Evolutionary conservation across 2,888 invertebrate species (phyloP), one percentile per base, ranked within the genome.

Genomic region (Aphidoletes aphidimyza): DNA sequence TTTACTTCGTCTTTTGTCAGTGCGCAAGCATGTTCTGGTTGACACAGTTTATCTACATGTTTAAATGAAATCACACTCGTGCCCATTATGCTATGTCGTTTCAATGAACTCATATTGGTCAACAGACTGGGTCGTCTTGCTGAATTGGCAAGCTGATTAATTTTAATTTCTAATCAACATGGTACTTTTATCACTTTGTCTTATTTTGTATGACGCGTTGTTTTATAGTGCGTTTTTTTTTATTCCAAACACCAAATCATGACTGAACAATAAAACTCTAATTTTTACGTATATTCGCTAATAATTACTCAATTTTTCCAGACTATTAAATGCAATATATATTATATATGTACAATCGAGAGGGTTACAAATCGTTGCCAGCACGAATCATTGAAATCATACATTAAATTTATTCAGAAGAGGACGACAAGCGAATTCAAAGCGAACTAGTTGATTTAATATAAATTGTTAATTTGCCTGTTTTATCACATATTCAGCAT

Each of bases 401-500:
- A 22, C 2, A 11, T n/a, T 54, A 22, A 22, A 54, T 54, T 69
- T 26, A 69, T 30, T 34, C 11, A 5, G 3, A 54, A 26, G 26
- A 2, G 22, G 54, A 0, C n/a, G 3, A 22, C n/a, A 8, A 47
- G 19, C 22, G 22, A 54, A 54, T 11, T 26, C n/a, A 5, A 54
- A 54, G 22, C 17, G 47, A 11, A 11, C 17, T 9, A 47, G 47
- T 47, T 54, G 22, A 54, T 54, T 54, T n/a, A 54, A 26, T 54
- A 54, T 54, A 14, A 54, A 54, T 54, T 54, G 54, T 54, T 30
- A n/a, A 69, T 69, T 3, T 69, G 30, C 5, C 42, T 11, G 0
- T 69, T 69, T 69, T 69, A 34, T 69, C 69, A n/a, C n/a, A 69
- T 69, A 69, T 69, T 69, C 69, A 69, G 3, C 14, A 69, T 69